These are phyloP conservation scores for Euproctis similis DNA, from an alignment of 2,888 invertebrate species.

Conservation along the genomic window DNA sequence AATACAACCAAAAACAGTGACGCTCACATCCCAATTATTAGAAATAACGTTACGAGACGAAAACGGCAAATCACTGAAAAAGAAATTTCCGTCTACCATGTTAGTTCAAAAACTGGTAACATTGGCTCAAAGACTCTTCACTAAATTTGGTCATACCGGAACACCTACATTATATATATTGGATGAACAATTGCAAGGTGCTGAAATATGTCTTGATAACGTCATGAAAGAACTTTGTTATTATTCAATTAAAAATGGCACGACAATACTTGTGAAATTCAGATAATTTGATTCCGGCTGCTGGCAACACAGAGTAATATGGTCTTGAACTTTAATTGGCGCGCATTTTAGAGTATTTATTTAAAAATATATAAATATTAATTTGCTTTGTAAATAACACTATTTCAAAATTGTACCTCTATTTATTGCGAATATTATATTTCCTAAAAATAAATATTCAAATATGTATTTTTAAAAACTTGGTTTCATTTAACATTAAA, in stretches of 20 bases:
- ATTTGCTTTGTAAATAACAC: conserved; percentile 58
- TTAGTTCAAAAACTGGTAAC: conserved; percentile 88
- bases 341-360: conserved; percentile 30
- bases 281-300: conserved; percentile 38
- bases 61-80: conserved; percentile 77
- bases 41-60: conserved; percentile 70
- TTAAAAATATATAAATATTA: conserved; percentile 26
- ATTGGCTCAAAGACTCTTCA: conserved; percentile 85
- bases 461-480: conserved; percentile 55
- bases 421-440: conserved; percentile 54
- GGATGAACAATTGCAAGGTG: conserved; percentile 75
- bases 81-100: conserved; percentile 86
- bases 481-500: conserved; percentile 35
- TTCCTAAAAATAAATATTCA: conserved; percentile 50
- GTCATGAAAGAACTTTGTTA: conserved; percentile 87
- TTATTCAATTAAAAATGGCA: conserved; percentile 89
- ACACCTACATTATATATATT: conserved; percentile 63
- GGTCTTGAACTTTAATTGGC: conserved; percentile 25
- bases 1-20: conserved; percentile 64
- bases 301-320: conserved; percentile 30
- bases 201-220: conserved; percentile 86
- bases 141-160: conserved; percentile 49
- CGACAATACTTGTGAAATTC: conserved; percentile 84
- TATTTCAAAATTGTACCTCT: conserved; percentile 58
- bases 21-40: conserved; percentile 82